phyloP scores from a whole-genome alignment of 1,140 invertebrate genomes.

The Bombyx mori region DNA sequence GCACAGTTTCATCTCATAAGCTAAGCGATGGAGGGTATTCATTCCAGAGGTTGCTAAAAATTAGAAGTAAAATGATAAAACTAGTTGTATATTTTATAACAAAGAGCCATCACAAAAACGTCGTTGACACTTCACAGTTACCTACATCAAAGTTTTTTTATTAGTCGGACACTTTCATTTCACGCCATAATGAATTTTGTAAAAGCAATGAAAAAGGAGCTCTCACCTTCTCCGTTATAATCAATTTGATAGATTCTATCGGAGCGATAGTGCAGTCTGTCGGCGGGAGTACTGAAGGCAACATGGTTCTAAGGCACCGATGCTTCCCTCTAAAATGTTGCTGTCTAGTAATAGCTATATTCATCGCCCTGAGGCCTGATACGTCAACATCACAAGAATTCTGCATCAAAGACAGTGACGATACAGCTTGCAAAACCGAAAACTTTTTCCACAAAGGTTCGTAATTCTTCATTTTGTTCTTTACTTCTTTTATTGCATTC shows the following conservation, averaged over 20 bases:
- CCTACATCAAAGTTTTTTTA: too few species aligned
- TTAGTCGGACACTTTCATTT: conserved; percentile 28
- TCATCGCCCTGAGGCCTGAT: conserved; percentile 13
- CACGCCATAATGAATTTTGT: conserved; percentile 25
- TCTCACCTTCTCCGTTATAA: conserved; percentile 26
- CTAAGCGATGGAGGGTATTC: too few species aligned
- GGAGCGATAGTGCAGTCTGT: conserved; percentile 16
- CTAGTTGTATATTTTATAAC: too few species aligned
- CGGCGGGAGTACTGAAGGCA: conserved; percentile 14
- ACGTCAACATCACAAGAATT: conserved; percentile 16
- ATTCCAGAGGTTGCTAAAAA: too few species aligned
- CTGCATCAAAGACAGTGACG: conserved; percentile 17
- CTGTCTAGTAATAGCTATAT: conserved; percentile 17
- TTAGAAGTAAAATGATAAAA: too few species aligned
- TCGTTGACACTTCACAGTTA: not conserved
- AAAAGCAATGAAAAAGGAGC: conserved; percentile 16
- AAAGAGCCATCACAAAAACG: too few species aligned
- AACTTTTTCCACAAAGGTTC: conserved; percentile 21
- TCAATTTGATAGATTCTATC: conserved; percentile 20
- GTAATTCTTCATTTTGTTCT: not conserved
- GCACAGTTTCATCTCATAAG: too few species aligned
- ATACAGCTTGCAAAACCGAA: conserved; percentile 16
- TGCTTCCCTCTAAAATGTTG: conserved; percentile 21
- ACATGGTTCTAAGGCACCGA: conserved; percentile 22
- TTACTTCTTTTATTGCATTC: not conserved